Base-by-base conservation (phyloP, 92 coral and sea anemone genomes). In the Meandrina meandrites region DNA sequence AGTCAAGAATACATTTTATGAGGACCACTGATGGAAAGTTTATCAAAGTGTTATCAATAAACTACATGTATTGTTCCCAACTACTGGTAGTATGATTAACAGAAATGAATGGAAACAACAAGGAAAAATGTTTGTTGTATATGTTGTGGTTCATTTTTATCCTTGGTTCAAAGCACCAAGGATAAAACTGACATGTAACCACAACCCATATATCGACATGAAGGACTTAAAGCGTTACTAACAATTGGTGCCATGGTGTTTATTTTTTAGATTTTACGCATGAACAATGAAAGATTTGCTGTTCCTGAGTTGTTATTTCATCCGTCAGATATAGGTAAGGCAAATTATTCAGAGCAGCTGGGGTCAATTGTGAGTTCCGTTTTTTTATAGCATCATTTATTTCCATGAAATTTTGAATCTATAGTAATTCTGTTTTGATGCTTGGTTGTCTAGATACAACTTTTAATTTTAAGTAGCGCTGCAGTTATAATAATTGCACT, bases 281-380 rank as follows among this genome's bases (percentile, higher is more conserved):
- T 97, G 94, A 97, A 97, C 86, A 92, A 93, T 54, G 99, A 97
- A 70, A 81, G 99, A 80, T 97, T 96, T 92, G 82, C 99, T 64
- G 98, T 97, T 27, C 99, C 99, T 3, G 99, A 97, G 84, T 82
- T 95, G 48, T 80, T 97, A 66, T 95, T 97, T 75, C 99, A 97
- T 86, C 99, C 99, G 13, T 93, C 99, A 13, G 99, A 97, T 90
- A 92, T 97, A 79, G 98, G 99, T 96, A 83, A 84, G 88, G 57
- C 56, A 24, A 73, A 16, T 71, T n/a, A n/a, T n/a, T n/a, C n/a
- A n/a, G n/a, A n/a, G n/a, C n/a, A n/a, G n/a, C n/a, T n/a, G 51
- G n/a, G 16, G 77, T 40, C 47, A 34, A 15, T 36, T 73, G 36
- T 73, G 48, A 36, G 77, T 34, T 19, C 77, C 17, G 15, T 35